Base-by-base conservation (phyloP, 2,113 vertebrate species). In the Corapipo altera region DNA sequence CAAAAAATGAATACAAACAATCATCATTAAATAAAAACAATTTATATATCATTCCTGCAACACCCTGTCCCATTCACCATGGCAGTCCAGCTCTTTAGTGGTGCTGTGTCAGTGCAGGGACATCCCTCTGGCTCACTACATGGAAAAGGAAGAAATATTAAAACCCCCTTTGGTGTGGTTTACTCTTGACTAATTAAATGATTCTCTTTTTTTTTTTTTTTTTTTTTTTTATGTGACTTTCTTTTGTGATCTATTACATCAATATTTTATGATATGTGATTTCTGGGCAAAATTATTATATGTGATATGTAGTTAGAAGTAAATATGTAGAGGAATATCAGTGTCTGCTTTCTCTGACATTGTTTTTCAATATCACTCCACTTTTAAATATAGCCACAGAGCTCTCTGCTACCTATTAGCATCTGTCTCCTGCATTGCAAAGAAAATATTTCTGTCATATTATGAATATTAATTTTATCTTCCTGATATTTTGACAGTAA, bases 401-500 rank as follows among this genome's bases (percentile, higher is more conserved):
- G 22, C 39, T 85, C n/a, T 83, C 49, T 85, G 39, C n/a, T 58
- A 8, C 79, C 37, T 75, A 32, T 91, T 93, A 87, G 5, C 48
- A 91, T 61, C 87, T 87, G 44, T 91, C 70, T 96, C 21, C 37
- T 41, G 89, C 33, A 65, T 65, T 82, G 85, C 44, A 82, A 89
- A 91, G 39, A 76, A 85, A 92, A 88, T 79, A 91, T 91, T 87
- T 95, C 84, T 92, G 64, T 80, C 75, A 26, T 83, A 70, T 88
- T 83, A 54, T 74, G 58, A 92, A 86, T 86, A 66, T 78, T 95
- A 82, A 88, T 92, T 90, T 90, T 70, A 58, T 91, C 44, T 91
- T 83, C 43, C 55, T 94, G 71, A 48, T 91, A 91, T 88, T 95
- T 94, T 93, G 77, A 94, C 77, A 89, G 66, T 75, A 75, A 78